phyloP scores from a whole-genome alignment of 2,113 vertebrate genomes.

The Aleadryas rufinucha region DNA sequence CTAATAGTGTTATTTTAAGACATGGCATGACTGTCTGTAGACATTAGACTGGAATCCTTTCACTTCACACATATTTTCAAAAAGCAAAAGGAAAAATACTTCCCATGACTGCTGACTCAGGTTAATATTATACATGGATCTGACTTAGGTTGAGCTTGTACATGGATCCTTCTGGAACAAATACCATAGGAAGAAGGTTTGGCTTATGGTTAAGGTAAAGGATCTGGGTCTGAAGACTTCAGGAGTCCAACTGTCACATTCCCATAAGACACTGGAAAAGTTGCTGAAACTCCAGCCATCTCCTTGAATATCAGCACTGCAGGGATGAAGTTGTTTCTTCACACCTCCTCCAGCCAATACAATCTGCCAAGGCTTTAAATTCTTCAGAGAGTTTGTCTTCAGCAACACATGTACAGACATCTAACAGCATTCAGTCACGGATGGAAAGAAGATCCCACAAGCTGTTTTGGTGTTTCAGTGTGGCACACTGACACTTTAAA shows the following conservation, averaged over 20 bases:
- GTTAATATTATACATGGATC: not conserved
- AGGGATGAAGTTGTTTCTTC: not conserved
- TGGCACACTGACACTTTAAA: not conserved
- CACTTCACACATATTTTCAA: not conserved
- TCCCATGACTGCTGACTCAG: not conserved
- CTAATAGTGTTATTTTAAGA: not conserved
- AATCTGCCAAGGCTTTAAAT: not conserved
- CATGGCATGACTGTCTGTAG: not conserved
- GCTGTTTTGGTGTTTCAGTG: not conserved
- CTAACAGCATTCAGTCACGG: not conserved
- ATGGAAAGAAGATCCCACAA: not conserved
- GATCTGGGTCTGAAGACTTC: not conserved
- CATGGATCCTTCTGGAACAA: not conserved
- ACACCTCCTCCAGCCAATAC: not conserved
- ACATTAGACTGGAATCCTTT: not conserved
- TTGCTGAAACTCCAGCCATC: not conserved
- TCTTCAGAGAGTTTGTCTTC: not conserved
- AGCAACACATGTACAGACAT: not conserved
- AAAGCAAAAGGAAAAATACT: not conserved
- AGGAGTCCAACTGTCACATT: not conserved
- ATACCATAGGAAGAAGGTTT: not conserved
- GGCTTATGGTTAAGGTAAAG: not conserved
- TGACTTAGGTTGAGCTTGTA: not conserved
- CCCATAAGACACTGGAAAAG: not conserved
- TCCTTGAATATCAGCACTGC: not conserved